Percentiles rank a stretch among this genome's conserved stretches.
phyloP scores from a whole-genome alignment of 2,888 invertebrate species.

The Plemyria rubiginata region DNA sequence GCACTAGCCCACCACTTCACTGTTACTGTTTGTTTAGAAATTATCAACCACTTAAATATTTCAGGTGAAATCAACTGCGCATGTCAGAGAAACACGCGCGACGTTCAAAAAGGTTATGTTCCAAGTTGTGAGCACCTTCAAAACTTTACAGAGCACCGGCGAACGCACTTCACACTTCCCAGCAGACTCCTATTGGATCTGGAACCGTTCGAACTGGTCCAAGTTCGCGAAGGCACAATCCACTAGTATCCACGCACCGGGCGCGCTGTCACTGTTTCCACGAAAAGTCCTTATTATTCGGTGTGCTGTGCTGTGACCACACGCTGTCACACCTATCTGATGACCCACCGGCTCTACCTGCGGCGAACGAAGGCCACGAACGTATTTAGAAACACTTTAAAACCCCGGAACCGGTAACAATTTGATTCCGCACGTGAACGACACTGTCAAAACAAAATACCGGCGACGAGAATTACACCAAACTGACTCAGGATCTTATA shows the following conservation, averaged over 20 bases:
- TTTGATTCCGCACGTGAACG: slow-evolving; percentile 79
- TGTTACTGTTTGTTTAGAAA: slow-evolving; percentile 79
- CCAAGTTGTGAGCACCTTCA: slow-evolving; percentile 70
- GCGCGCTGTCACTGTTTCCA: slow-evolving; percentile 61
- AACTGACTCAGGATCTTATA: slow-evolving; percentile 64
- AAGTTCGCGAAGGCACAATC: slow-evolving; percentile 48
- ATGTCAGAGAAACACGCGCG: slow-evolving; percentile 79
- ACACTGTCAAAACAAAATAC: slow-evolving; percentile 80
- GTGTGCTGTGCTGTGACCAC: slow-evolving; percentile 58
- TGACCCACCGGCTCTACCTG: slow-evolving; percentile 76
- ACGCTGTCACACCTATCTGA: slow-evolving; percentile 68
- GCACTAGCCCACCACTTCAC: slow-evolving; percentile 65
- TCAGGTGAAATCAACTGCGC: slow-evolving; percentile 74
- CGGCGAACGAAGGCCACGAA: slow-evolving; percentile 75
- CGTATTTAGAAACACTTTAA: slow-evolving; percentile 77
- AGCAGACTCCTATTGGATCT: slow-evolving; percentile 69
- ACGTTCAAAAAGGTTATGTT: slow-evolving; percentile 79
- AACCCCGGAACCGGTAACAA: slow-evolving; percentile 82
- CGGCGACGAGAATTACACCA: slow-evolving; percentile 61
- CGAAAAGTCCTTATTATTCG: slow-evolving; percentile 59
- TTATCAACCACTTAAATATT: slow-evolving; percentile 77
- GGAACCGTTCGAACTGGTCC: slow-evolving; percentile 60
- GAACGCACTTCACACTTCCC: slow-evolving; percentile 61
- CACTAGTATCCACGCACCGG: slow-evolving; percentile 47
- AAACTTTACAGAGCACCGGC: slow-evolving; percentile 60